Base-by-base conservation (phyloP, 2,797 vertebrate species). In the Tympanoctomys barrerae region DNA sequence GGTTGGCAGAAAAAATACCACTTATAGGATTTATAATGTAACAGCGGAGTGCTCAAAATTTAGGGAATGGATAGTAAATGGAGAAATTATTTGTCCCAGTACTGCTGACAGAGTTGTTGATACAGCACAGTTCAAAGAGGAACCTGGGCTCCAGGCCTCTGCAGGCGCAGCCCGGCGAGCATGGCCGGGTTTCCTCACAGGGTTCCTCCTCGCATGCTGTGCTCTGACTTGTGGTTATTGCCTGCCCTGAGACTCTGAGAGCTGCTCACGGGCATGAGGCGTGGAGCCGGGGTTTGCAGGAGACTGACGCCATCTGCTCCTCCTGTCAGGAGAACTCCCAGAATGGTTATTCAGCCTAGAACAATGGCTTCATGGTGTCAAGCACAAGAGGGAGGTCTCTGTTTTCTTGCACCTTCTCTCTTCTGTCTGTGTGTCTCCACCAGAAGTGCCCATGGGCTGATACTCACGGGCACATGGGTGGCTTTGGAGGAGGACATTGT, bases 241-340 rank as follows among this genome's bases (percentile, higher is more conserved):
- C 94, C 95, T 94, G 90, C 85, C 46, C 59, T 96, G 94, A 96
- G 54, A 57, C 54, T 57, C 14, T 89, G 95, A 97, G 95, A 73
- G 70, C 49, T 90, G 66, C 9, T 94, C 92, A 85, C 71, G 97
- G 97, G 96, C 94, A 85, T 89, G 59, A 33, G 97, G 97, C 95
- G 88, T 89, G 59, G 36, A 89, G 96, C 96, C 93, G 96, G 89
- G 16, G 12, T 89, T 94, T 91, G 86, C 93, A 94, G 89, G 94
- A 97, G 95, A 94, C 96, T 96, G 96, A 97, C 95, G 92, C 96
- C 97, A 96, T 97, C 97, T 90, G 94, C 93, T 96, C 90, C 79
- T 92, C 66, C 80, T 95, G 91, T 96, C 93, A 94, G 95, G 90
- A 96, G 80, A 96, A 94, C 96, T 98, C 97, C 90, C 97, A 97